Evolutionary conservation across 2,888 invertebrate species (phyloP), one percentile per base, ranked within the genome.

Genomic region (Pollenia angustigena): DNA sequence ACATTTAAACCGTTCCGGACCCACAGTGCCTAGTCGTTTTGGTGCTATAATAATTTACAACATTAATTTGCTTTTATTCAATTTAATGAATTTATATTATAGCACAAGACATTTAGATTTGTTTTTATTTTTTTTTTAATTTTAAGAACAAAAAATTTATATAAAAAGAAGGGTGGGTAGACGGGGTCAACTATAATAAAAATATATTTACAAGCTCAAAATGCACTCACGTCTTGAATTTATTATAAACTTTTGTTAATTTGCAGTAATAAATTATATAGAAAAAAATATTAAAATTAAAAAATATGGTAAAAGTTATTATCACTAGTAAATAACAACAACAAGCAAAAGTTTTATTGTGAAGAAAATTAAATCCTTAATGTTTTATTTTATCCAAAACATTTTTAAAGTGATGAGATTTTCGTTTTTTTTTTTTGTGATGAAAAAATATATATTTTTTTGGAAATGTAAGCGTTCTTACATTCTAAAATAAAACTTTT

Each of bases 21-120:
- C 75, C 82, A 76, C 42, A 44, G 76, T 82, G 69, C 18, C 14
- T n/a, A 40, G 48, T 46, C 10, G 23, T 74, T 32, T 32, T 74
- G 78, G 48, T 84, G 83, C 40, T 72, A 32, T 32, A 42, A 40
- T 71, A 74, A 48, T 62, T 69, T 64, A 66, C 48, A 56, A 75
- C 76, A 79, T 82, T 86, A 68, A 82, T 86, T 82, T 76, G 60
- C 81, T 69, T 78, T 78, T 83, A 80, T 80, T 69, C 64, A 71
- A 83, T 86, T 83, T 86, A 86, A 87, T 87, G 75, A 87, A 87
- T 84, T 87, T 78, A 78, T 81, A 69, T 80, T 81, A 60, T 23
- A 54, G 32, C 58, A 32, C 58, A 60, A 84, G 66, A 84, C 66
- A 78, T 78, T 78, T 76, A 16, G 42, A 23, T 32, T 58, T 68